Base-by-base conservation (phyloP, 2,113 vertebrate genomes). In the Trichechus manatus region DNA sequence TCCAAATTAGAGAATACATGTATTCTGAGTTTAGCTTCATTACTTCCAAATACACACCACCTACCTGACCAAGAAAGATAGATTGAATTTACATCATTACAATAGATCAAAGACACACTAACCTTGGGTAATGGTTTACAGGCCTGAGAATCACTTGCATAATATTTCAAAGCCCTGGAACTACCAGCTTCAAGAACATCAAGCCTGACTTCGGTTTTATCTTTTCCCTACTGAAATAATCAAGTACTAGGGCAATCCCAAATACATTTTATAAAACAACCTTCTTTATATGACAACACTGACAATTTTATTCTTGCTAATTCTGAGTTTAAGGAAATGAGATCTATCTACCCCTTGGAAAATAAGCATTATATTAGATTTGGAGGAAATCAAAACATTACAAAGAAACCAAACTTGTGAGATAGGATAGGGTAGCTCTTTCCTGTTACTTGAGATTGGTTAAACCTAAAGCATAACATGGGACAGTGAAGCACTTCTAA, bases 161-260 rank as follows among this genome's bases (percentile, higher is more conserved):
- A 83, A 88, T 83, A 66, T 29, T 82, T 81, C 78, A 94, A 89
- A 93, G 77, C 47, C 82, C n/a, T 82, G 89, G 9, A 84, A 94
- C 92, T 93, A 95, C 91, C 95, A 92, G 61, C 88, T 96, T 95
- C 91, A 93, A 93, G 64, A 97, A 91, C 82, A 89, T 93, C 91
- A 95, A 94, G 15, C 91, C 59, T 94, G 5, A 95, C 23, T 92
- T 84, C 47, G 77, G 47, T 89, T 90, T 87, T 93, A 47, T 63
- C 64, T 78, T 93, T 93, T 53, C 47, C 53, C 15, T 33, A 79
- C 14, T 78, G 89, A 94, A 80, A 88, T 88, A 97, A 92, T 93
- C 92, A 94, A 95, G 93, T 93, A 79, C 44, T 63, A 90, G 63
- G 29, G 82, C 87, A 89, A 95, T 84, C 85, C 94, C 50, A 89